Base-by-base conservation (phyloP, 2,888 invertebrate genomes). In the Tuta absoluta region DNA sequence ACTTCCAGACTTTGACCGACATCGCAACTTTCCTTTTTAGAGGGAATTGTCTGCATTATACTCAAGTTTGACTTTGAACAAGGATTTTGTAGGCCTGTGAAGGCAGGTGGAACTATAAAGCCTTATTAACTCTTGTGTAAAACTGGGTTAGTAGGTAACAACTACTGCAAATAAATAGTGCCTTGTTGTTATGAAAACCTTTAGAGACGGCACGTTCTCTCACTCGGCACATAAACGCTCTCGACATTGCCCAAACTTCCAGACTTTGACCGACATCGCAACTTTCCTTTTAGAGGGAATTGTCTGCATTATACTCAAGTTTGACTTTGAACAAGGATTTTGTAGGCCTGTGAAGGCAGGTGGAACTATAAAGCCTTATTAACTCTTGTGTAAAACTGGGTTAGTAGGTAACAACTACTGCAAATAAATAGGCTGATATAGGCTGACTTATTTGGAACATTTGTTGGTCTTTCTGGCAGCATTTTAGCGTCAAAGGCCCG, bases 231-330 rank as follows among this genome's bases (percentile, higher is more conserved):
- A 41, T 41, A 41, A 41, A 12, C 41, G 41, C 41, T 41, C 45
- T 45, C 45, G 17, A 45, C 45, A 45, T 17, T 45, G 45, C 4
- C 45, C 17, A 45, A 45, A 45, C 45, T 45, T 45, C 17, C 45
- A 45, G n/a, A 56, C 17, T 33, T 41, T 37, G 56, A 56, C 45
- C 45, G 45, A 45, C 45, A 23, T 0, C 10, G 23, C 63, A 58
- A 63, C 63, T 63, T 63, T 63, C 63, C 63, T 58, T 58, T 63
- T 58, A 58, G 14, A 63, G 58, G 45, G 58, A 57, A 57, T 21
- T 45, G 28, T 41, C 23, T 8, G 17, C 12, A 57, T 19, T 57
- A 12, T 19, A n/a, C 45, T 38, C 21, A 49, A 19, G 17, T 53
- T 53, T 53, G 51, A 53, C 51, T 53, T 53, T 53, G 51, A 53